Conservation (phyloP, 2,888 invertebrate genomes). For the Galeruca laticollis region DNA sequence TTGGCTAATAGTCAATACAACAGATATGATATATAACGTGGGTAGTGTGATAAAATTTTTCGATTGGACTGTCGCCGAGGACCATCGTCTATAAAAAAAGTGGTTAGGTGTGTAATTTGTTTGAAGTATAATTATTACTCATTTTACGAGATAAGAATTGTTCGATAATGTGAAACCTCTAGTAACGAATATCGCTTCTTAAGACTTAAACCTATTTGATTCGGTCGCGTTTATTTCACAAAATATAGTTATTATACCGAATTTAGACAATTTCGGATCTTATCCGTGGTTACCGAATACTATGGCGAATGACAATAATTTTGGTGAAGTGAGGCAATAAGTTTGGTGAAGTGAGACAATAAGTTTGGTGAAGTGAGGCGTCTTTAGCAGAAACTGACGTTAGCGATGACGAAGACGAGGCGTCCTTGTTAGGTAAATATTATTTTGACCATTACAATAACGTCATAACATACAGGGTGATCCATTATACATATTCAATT, state of each 20-base stretch:
- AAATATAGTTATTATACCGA: constrained; percentile 1
- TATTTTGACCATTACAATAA: background rate
- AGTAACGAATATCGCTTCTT: too few relatives aligned
- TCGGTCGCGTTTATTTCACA: constrained; percentile 4
- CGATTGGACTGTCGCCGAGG: too few relatives aligned
- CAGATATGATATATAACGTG: too few relatives aligned
- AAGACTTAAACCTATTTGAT: background rate
- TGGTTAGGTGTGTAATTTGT: too few relatives aligned
- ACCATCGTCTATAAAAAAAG: too few relatives aligned
- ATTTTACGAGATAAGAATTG: too few relatives aligned
- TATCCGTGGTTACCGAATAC: background rate
- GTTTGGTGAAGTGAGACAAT: background rate
- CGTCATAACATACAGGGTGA: background rate
- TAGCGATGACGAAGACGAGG: background rate
- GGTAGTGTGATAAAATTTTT: too few relatives aligned
- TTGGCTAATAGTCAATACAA: too few relatives aligned
- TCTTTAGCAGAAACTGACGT: background rate
- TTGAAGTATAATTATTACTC: too few relatives aligned
- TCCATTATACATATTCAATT: too few relatives aligned
- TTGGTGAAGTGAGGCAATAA: background rate
- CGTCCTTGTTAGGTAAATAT: background rate
- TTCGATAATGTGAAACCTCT: too few relatives aligned
- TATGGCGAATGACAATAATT: background rate
- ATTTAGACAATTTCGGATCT: background rate
- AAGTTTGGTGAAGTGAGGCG: background rate